Conservation (phyloP, 1,140 invertebrate species). For the Tetragnatha versicolor region DNA sequence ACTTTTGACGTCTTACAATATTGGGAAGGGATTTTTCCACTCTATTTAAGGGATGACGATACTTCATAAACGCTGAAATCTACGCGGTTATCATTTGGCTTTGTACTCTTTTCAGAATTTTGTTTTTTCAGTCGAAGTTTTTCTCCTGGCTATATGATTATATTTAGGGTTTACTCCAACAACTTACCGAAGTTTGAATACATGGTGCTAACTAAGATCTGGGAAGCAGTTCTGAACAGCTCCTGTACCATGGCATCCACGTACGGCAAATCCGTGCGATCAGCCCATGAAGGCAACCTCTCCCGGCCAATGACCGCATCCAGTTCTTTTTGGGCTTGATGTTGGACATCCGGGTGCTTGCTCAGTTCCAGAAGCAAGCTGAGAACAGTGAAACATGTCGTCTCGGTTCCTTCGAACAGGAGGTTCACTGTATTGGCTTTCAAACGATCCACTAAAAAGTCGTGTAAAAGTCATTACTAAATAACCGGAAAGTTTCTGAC, state of each 20-base stretch:
- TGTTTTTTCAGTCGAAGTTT: too few species aligned
- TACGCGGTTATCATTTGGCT: too few species aligned
- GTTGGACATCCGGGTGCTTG: constrained; percentile 32
- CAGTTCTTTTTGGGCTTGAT: constrained; percentile 57
- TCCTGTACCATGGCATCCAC: constrained; percentile 56
- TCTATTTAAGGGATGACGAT: too few species aligned
- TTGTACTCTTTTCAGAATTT: too few species aligned
- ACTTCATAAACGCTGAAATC: too few species aligned
- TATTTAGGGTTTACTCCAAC: too few species aligned
- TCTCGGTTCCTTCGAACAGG: constrained; percentile 36
- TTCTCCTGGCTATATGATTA: too few species aligned
- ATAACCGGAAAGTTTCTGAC: too few species aligned
- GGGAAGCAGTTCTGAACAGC: constrained; percentile 37
- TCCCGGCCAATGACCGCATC: constrained; percentile 56
- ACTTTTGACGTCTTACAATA: too few species aligned
- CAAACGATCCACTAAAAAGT: constrained; percentile 8
- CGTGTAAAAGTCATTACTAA: too few species aligned
- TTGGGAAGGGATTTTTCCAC: too few species aligned
- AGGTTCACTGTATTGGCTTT: constrained; percentile 10
- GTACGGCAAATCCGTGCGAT: constrained; percentile 52
- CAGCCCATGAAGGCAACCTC: constrained; percentile 54
- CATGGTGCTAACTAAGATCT: not conserved
- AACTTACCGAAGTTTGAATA: not conserved
- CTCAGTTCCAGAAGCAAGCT: not conserved
- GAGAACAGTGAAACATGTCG: not conserved